Conservation (phyloP, 2,797 vertebrate genomes). For the Dendrocincla tyrannina region DNA sequence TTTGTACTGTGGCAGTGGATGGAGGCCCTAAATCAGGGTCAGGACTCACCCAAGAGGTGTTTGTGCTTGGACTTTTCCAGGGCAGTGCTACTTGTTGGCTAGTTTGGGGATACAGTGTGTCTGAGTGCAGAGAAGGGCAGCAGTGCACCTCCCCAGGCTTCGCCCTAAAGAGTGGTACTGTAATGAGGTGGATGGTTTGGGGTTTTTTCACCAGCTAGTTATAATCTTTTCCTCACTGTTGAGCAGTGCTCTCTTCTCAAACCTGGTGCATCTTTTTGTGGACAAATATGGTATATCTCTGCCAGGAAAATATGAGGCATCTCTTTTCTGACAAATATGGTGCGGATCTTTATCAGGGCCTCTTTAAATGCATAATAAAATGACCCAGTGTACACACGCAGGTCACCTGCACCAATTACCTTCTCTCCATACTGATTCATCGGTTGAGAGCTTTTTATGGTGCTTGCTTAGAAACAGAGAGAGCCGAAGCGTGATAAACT, state of each 20-base stretch:
- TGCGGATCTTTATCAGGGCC: neutral
- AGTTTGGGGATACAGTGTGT: neutral
- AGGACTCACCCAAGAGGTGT: neutral
- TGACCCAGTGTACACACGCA: neutral
- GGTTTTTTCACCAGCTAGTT: neutral
- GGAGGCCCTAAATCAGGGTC: neutral
- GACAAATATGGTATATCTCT: neutral
- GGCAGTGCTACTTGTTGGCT: neutral
- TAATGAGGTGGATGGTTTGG: neutral
- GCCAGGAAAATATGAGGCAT: conserved; percentile 6
- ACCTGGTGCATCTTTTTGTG: neutral
- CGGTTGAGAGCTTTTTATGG: conserved; percentile 40
- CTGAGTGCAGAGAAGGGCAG: neutral
- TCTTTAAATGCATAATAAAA: conserved; percentile 34
- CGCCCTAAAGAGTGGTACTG: neutral
- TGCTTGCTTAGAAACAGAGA: conserved; percentile 38
- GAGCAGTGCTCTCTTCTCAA: neutral
- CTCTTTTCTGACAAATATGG: neutral
- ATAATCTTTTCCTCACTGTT: neutral
- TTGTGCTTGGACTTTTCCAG: neutral
- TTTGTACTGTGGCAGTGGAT: neutral
- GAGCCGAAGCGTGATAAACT: neutral
- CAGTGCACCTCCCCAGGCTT: neutral
- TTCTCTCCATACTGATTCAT: conserved; percentile 31
- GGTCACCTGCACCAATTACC: conserved; percentile 16